phyloP scores from a whole-genome alignment of 2,113 vertebrate genomes.

The human (Homo sapiens) region GRCh38 chr6:46823501-46824000 shows the following conservation, averaged over 20 bases:
- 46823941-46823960: neutral
- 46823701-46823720: neutral
- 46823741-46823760: conserved; percentile 1
- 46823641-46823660: neutral
- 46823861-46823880: neutral
- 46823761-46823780: neutral
- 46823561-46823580: too few species aligned
- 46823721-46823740: neutral
- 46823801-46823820: neutral
- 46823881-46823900: neutral
- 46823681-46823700: neutral
- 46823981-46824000: neutral
- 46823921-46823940: neutral
- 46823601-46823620: too few species aligned
- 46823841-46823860: neutral
- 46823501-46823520: too few species aligned
- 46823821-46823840: neutral
- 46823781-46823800: neutral
- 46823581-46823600: too few species aligned
- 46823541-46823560: too few species aligned
- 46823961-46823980: neutral
- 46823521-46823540: too few species aligned
- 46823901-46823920: neutral
- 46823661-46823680: neutral
- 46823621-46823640: neutral